These are phyloP conservation scores for Drosophila meridiana DNA, from an alignment of 2,888 invertebrate species.

Conservation along the genomic window DNA sequence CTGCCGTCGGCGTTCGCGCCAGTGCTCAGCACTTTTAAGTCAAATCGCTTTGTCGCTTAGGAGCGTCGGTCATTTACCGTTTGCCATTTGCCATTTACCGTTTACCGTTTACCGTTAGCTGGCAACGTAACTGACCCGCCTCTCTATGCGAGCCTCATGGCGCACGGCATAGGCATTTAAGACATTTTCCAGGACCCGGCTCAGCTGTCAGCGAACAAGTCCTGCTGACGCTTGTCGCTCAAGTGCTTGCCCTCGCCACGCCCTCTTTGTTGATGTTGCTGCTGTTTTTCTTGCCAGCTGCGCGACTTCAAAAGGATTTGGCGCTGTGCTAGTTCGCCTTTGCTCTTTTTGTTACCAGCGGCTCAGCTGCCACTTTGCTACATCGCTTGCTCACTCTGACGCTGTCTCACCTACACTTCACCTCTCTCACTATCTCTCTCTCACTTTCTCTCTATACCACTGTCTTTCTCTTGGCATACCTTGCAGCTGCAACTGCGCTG, in stretches of 20 bases:
- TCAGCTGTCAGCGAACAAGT: conserved; percentile 31
- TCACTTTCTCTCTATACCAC: background rate
- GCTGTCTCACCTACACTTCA: background rate
- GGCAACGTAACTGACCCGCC: conserved; percentile 41
- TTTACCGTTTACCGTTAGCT: conserved; percentile 18
- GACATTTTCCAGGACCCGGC: conserved; percentile 20
- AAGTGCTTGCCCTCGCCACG: conserved; percentile 9
- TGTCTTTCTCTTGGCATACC: conserved; percentile 44
- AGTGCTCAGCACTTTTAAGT: conserved; percentile 81
- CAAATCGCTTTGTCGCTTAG: conserved; percentile 78
- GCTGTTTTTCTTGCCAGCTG: conserved; percentile 28
- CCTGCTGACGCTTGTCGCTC: conserved; percentile 30
- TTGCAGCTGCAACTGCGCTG: conserved; percentile 71
- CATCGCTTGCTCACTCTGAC: conserved; percentile 21
- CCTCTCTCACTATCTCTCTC: background rate
- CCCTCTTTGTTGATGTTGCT: background rate
- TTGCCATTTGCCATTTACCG: conserved; percentile 22
- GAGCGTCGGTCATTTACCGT: conserved; percentile 43
- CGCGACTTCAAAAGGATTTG: conserved; percentile 69
- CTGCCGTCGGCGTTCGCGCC: conserved; percentile 28
- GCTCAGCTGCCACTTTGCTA: conserved; percentile 46
- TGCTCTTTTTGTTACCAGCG: conserved; percentile 43
- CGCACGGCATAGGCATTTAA: conserved; percentile 33
- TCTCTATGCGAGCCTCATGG: conserved; percentile 7
- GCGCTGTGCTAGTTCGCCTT: conserved; percentile 61